Percentiles rank a stretch among this genome's conserved stretches.
Evolutionary conservation across 2,113 vertebrate species (phyloP).

Genomic region (Naja naja): DNA sequence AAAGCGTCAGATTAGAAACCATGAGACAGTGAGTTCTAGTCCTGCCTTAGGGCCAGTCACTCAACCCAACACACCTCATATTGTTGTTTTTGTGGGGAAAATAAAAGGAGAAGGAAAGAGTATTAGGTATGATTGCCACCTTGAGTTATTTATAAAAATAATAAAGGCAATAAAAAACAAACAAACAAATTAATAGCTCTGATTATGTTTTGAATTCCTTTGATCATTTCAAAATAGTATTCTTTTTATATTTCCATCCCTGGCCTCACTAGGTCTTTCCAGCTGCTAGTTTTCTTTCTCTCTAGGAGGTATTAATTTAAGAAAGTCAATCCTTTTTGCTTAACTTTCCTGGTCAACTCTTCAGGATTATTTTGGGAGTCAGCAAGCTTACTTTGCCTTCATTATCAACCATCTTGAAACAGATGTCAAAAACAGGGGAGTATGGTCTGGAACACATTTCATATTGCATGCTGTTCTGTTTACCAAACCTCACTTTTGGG

Average conservation of each 20-base stretch:
- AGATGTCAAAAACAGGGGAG: not conserved
- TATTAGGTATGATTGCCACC: not conserved
- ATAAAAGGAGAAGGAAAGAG: not conserved
- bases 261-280: not conserved
- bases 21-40: not conserved
- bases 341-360: not conserved
- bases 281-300: not conserved
- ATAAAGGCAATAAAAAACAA: not conserved
- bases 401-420: not conserved
- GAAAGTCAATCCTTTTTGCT: not conserved
- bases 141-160: not conserved
- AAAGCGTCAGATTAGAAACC: not conserved
- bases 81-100: not conserved
- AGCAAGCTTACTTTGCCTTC: not conserved
- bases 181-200: not conserved
- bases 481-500: not conserved
- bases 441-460: not conserved
- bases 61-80: not conserved
- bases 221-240: not conserved
- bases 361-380: not conserved
- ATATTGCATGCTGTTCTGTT: not conserved
- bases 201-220: not conserved
- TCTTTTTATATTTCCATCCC: not conserved
- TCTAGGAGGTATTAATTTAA: not conserved
- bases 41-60: not conserved